phyloP scores from a whole-genome alignment of 2,888 invertebrate genomes.

The Agriotes lineatus region DNA sequence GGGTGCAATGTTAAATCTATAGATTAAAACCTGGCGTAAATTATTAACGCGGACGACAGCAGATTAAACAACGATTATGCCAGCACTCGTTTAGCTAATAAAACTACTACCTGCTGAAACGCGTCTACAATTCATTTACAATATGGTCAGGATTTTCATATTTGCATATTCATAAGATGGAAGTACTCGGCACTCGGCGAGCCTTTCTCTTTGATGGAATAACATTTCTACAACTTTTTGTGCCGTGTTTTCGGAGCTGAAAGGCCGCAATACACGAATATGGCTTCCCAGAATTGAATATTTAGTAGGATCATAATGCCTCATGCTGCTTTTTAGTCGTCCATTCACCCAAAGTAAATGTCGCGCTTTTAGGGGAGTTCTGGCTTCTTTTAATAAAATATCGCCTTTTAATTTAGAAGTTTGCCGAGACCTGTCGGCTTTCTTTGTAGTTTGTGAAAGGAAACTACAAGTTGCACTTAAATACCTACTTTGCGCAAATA shows the following conservation, averaged over 20 bases:
- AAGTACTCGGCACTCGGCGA: constrained; percentile 37
- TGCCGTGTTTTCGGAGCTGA: constrained; percentile 37
- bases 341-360: constrained; percentile 28
- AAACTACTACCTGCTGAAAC: constrained; percentile 23
- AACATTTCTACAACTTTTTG: constrained; percentile 41
- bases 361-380: not conserved
- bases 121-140: constrained; percentile 43
- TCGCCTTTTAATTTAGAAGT: constrained; percentile 21
- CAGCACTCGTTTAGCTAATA: constrained; percentile 27
- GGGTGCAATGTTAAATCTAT: not conserved
- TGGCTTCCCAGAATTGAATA: constrained; percentile 40
- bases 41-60: constrained; percentile 6
- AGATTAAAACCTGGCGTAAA: constrained; percentile 8
- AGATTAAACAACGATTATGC: constrained; percentile 19
- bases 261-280: constrained; percentile 38
- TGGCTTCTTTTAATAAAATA: constrained; percentile 23
- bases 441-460: not conserved
- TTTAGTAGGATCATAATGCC: constrained; percentile 38
- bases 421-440: not conserved
- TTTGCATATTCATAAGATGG: constrained; percentile 47
- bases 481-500: constrained; percentile 4
- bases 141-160: constrained; percentile 44
- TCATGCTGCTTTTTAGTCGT: constrained; percentile 34
- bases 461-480: constrained; percentile 16
- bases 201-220: constrained; percentile 45